Conservation (phyloP, 2,113 vertebrate genomes). For the Cyprinodon variegatus region DNA sequence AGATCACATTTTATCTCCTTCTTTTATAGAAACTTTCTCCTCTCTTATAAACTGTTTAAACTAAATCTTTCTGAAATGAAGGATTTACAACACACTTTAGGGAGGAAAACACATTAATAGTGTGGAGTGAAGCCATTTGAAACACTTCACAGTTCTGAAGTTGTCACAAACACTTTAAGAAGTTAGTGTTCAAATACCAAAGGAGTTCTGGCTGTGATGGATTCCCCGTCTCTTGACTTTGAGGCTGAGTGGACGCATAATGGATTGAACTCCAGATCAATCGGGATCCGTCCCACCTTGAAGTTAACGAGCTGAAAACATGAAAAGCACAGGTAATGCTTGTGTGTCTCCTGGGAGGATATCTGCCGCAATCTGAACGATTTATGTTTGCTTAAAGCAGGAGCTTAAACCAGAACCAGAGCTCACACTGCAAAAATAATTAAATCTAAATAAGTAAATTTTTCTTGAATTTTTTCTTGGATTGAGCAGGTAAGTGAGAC, state of each 20-base stretch:
- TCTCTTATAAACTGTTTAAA: background rate
- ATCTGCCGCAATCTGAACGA: background rate
- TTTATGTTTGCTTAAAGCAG: slow-evolving; percentile 20
- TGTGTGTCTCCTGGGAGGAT: slow-evolving; percentile 2
- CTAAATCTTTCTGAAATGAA: background rate
- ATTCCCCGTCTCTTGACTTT: background rate
- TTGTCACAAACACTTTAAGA: slow-evolving; percentile 8
- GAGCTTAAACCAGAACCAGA: slow-evolving; percentile 1
- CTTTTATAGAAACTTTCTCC: background rate
- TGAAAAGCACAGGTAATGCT: slow-evolving; percentile 5
- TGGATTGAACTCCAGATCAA: slow-evolving; percentile 8
- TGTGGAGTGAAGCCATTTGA: background rate
- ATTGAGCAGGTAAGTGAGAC: too few species aligned
- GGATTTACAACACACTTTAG: too few species aligned
- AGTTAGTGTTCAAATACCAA: background rate
- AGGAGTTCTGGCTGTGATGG: background rate
- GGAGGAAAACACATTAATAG: background rate
- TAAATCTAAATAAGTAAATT: too few species aligned
- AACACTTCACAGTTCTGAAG: background rate
- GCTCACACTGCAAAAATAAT: background rate
- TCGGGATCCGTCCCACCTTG: slow-evolving; percentile 7
- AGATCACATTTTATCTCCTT: background rate
- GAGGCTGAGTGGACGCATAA: slow-evolving; percentile 2
- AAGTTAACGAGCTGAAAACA: slow-evolving; percentile 31
- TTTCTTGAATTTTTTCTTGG: too few species aligned